phyloP scores from a whole-genome alignment of 2,888 invertebrate species.

The Palloptera scutellata region DNA sequence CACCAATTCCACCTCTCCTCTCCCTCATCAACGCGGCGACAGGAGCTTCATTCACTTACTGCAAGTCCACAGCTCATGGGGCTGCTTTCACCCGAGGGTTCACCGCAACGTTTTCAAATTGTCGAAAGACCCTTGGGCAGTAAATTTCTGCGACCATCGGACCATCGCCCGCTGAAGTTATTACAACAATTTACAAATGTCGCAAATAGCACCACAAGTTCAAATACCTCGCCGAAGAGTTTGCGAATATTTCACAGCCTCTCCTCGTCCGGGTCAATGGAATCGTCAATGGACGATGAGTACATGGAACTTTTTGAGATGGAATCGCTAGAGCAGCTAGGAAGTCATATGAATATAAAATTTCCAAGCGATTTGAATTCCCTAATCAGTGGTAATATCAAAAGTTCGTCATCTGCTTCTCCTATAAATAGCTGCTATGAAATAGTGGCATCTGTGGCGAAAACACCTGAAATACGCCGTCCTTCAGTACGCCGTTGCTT shows the following conservation, averaged over 20 bases:
- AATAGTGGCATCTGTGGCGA: neutral
- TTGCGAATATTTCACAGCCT: conserved; percentile 65
- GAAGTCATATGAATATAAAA: conserved; percentile 56
- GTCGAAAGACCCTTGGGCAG: conserved; percentile 38
- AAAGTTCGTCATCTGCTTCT: conserved; percentile 44
- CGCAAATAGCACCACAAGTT: conserved; percentile 36
- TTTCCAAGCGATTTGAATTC: conserved; percentile 70
- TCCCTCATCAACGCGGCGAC: conserved; percentile 37
- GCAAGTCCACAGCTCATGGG: conserved; percentile 53
- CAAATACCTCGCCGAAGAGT: conserved; percentile 52
- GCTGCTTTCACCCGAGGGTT: conserved; percentile 60
- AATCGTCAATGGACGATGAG: conserved; percentile 71
- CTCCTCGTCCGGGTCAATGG: conserved; percentile 68
- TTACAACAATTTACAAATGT: conserved; percentile 25
- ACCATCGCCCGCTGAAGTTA: conserved; percentile 28
- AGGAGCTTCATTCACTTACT: conserved; percentile 40
- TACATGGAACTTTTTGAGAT: conserved; percentile 70
- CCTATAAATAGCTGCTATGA: neutral
- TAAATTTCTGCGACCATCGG: conserved; percentile 42
- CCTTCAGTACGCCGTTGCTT: conserved; percentile 66
- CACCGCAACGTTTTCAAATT: conserved; percentile 60
- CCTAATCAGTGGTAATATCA: conserved; percentile 69
- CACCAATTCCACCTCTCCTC: conserved; percentile 18
- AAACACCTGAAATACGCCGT: conserved; percentile 65
- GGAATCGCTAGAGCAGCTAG: conserved; percentile 65